Conservation (phyloP, 2,888 invertebrate species). For the Oscheius sp. region DNA sequence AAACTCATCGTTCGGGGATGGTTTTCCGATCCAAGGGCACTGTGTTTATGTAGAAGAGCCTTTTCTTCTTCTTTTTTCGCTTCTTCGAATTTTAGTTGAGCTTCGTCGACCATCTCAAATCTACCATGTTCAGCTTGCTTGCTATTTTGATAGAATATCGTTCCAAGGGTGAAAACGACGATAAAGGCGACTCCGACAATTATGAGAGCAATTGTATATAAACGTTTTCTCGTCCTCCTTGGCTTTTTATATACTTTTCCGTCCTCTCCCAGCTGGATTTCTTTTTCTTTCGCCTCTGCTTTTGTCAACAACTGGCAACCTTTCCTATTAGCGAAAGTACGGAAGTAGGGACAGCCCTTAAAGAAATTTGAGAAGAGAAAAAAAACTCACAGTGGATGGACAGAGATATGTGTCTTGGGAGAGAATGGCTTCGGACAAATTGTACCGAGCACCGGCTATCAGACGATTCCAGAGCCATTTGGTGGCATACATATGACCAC, state of each 20-base stretch:
- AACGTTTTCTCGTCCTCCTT: constrained; percentile 48
- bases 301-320: constrained; percentile 55
- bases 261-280: constrained; percentile 26
- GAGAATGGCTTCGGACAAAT: constrained; percentile 62
- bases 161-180: constrained; percentile 53
- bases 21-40: constrained; percentile 25
- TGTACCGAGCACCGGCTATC: constrained; percentile 66
- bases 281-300: constrained; percentile 47
- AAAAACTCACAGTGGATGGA: constrained; percentile 43
- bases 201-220: constrained; percentile 57
- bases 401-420: constrained; percentile 66
- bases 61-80: constrained; percentile 48
- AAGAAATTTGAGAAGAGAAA: neutral
- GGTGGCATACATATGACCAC: constrained; percentile 67
- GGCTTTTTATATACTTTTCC: constrained; percentile 45
- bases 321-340: constrained; percentile 59
- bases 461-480: constrained; percentile 69
- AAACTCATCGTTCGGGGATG: neutral
- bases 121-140: constrained; percentile 48
- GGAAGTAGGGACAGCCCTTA: constrained; percentile 66
- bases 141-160: constrained; percentile 59
- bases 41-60: constrained; percentile 41
- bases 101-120: constrained; percentile 48
- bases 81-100: constrained; percentile 48
- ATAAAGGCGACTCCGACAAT: constrained; percentile 54